Evolutionary conservation across 2,888 invertebrate species (phyloP).

Genomic region (Penaeus monodon): DNA sequence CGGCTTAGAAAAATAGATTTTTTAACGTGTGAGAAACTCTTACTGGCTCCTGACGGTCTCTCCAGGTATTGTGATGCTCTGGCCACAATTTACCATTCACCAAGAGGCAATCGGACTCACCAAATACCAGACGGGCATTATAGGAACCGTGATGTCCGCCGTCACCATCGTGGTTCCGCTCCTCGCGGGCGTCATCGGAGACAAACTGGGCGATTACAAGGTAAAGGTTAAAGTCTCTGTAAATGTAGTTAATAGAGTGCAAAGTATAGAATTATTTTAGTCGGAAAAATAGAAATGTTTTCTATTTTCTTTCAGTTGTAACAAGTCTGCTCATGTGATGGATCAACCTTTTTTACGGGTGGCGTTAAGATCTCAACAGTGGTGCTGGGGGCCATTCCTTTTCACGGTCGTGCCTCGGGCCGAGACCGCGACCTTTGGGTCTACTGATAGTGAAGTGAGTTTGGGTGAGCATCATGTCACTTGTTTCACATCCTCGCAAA

Average conservation of each 20-base stretch:
- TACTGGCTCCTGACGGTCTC: neutral
- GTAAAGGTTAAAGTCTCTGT: neutral
- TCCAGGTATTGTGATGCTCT: conserved; percentile 44
- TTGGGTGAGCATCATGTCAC: conserved; percentile 19
- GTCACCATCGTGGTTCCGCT: conserved; percentile 12
- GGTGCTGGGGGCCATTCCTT: neutral
- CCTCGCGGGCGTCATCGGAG: conserved; percentile 24
- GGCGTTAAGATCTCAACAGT: neutral
- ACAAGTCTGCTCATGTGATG: too few species aligned
- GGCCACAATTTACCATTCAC: conserved; percentile 47
- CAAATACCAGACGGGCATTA: conserved; percentile 24
- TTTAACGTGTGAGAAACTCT: neutral
- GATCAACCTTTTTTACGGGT: conserved; percentile 6
- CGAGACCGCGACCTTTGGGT: conserved; percentile 7
- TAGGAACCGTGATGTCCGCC: neutral
- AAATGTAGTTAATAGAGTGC: neutral
- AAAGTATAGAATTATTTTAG: too few species aligned
- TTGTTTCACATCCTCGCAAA: too few species aligned
- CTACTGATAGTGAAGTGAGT: conserved; percentile 6
- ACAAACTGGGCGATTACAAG: conserved; percentile 47
- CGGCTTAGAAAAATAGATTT: too few species aligned
- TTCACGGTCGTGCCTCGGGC: conserved; percentile 26
- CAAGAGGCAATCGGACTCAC: conserved; percentile 34
- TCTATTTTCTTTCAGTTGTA: neutral
- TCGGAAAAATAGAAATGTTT: too few species aligned